Evolutionary conservation across 2,797 vertebrate species (phyloP), one percentile per base, ranked within the genome.

Genomic region (Poeciliopsis turneri): DNA sequence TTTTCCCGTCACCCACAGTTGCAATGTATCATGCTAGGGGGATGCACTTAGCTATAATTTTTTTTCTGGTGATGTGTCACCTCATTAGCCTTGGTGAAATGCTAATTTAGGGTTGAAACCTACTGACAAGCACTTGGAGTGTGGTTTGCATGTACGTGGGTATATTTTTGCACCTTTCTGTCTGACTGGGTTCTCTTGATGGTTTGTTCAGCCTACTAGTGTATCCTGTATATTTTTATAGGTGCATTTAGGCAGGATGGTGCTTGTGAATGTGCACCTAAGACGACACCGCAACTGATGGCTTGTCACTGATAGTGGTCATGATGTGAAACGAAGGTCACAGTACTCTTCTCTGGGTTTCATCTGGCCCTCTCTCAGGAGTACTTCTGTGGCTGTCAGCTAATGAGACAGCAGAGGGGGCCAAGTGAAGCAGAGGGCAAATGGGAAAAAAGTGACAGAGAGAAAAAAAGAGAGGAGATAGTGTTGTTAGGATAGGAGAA

Each of bases 251-350:
- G 16, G 39, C 13, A 7, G 18, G 79, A 12, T 6, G 36, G 20
- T 30, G 68, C 71, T 28, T 36, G 70, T 51, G 70, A 79, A 76
- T 72, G 75, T 49, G 84, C 78, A 82, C 90, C 80, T 90, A 68
- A 68, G 77, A 89, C 51, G 46, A 68, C 89, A 87, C 78, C 86
- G 87, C 68, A 79, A 87, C 90, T 94, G 94, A 95, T 93, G 90
- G 92, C 90, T 90, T 95, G 94, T 95, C 95, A 93, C 91, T 91
- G 95, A 95, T 94, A 95, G 90, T 85, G 84, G 91, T 88, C 93
- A 82, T 83, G 53, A 79, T 77, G 75, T 90, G 90, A 93, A 87
- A 85, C 84, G 84, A 95, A 95, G 94, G 95, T 95, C 95, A 94
- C 86, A 45, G 84, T 36, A 78, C 88, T 90, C 20, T 69, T 69